Conservation (phyloP, 2,797 vertebrate genomes). For the Bucorvus abyssinicus region DNA sequence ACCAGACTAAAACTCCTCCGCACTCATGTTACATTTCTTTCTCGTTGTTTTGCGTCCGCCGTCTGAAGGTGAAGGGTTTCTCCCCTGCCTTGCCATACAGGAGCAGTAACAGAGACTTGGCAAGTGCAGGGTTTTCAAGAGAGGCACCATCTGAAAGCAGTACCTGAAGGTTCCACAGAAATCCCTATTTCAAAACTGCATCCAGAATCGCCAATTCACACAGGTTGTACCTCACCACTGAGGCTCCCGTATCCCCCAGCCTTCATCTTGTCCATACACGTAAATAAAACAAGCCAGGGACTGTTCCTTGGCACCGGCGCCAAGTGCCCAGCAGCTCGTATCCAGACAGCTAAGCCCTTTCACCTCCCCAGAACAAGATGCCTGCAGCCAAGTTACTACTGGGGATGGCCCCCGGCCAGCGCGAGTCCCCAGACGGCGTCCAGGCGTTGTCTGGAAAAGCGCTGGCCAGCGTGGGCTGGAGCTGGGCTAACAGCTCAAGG, state of each 20-base stretch:
- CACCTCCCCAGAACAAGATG: conserved; percentile 14
- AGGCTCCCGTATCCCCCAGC: background rate
- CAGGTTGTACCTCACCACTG: background rate
- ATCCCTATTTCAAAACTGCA: background rate
- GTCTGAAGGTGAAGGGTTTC: background rate
- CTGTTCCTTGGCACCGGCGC: background rate
- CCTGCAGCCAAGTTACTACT: conserved; percentile 16
- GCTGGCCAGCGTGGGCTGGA: background rate
- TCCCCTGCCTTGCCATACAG: background rate
- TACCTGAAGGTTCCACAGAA: background rate
- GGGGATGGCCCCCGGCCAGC: conserved; percentile 18
- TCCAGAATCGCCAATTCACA: background rate
- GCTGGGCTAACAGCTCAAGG: background rate
- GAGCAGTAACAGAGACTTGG: background rate
- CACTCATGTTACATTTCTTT: background rate
- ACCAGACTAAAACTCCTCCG: background rate
- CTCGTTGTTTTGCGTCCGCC: background rate
- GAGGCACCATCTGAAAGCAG: background rate
- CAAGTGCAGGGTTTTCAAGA: background rate
- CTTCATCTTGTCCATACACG: conserved; percentile 14
- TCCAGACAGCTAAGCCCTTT: conserved; percentile 47
- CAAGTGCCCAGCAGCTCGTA: background rate
- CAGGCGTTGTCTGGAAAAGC: conserved; percentile 2
- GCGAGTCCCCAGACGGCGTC: background rate
- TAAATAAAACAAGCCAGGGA: conserved; percentile 4